A percentile compares a stretch with the other conserved stretches of the same genome.
These are phyloP conservation scores for Pristionchus exspectatus DNA, from an alignment of 2,888 invertebrate genomes.

Conservation along the genomic window DNA sequence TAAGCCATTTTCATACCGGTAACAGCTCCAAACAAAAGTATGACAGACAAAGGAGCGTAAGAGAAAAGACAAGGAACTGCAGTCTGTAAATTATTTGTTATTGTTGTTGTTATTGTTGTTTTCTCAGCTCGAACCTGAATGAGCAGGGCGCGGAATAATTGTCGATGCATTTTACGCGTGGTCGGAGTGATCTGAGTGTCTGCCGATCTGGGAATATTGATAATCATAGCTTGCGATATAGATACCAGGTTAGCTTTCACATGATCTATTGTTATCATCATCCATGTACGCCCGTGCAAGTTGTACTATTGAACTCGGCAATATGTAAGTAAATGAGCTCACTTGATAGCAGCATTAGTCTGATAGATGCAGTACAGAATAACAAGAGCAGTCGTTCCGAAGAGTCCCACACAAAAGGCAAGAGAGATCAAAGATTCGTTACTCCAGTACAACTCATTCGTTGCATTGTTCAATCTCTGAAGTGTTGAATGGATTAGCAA, in stretches of 20 bases:
- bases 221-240: not conserved
- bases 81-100: not conserved
- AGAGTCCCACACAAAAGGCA: not conserved
- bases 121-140: not conserved
- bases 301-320: too few relatives aligned
- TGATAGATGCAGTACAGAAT: constrained; percentile 2
- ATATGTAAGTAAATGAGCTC: not conserved
- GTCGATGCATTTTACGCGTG: not conserved
- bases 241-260: not conserved
- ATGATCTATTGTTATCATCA: not conserved
- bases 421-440: not conserved
- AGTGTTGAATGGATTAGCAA: not conserved
- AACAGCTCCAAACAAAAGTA: not conserved
- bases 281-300: too few relatives aligned
- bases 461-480: not conserved
- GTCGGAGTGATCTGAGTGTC: not conserved
- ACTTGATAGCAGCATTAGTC: constrained; percentile 28
- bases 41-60: not conserved
- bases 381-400: not conserved
- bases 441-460: not conserved
- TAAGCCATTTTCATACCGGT: not conserved
- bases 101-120: not conserved
- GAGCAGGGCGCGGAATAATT: not conserved
- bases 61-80: constrained; percentile 31
- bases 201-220: not conserved